Evolutionary conservation across 2,888 invertebrate genomes (phyloP), one percentile per base, ranked within the genome.

Genomic region (Mongoloraphidia duomilia): DNA sequence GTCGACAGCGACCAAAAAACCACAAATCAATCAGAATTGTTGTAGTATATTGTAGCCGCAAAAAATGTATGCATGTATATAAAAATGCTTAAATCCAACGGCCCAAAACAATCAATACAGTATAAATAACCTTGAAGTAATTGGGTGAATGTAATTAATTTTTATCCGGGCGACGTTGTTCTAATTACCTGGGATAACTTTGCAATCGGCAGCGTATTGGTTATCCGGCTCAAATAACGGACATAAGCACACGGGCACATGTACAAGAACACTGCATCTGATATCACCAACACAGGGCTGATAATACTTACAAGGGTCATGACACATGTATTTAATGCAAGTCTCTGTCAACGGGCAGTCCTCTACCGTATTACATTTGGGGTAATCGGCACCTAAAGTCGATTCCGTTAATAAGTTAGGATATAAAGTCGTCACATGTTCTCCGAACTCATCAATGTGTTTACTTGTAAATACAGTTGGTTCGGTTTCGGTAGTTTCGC

Each of bases 131-230:
- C 26, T 26, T 26, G 26, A 26, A 26, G 26, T 26, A 26, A 26
- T 26, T 26, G 26, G 26, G 26, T 26, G 26, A 26, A 26, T 26
- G 26, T 26, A 26, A 26, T 26, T 26, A 26, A 34, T 43, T 43
- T 43, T 12, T 17, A 33, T 38, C 39, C 41, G 14, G 14, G 34
- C n/a, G 38, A 48, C 34, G 48, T 43, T 37, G 43, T 43, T 36
- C 37, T 36, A 51, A 68, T 78, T 78, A 78, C 78, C 78, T 78
- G 77, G 73, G 67, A 70, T 69, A 62, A 69, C 64, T 66, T 69
- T 72, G 72, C 77, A 78, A 68, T 70, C 72, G 65, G 65, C 59
- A 59, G 65, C 61, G 57, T 60, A 64, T 61, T 57, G 59, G 58
- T 59, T 59, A 57, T 61, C 52, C 63, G 60, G 52, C 60, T 63